Conservation (phyloP, 37 sponge, comb jelly and placozoan genomes). For the Halisarca cf. caerulea region DNA sequence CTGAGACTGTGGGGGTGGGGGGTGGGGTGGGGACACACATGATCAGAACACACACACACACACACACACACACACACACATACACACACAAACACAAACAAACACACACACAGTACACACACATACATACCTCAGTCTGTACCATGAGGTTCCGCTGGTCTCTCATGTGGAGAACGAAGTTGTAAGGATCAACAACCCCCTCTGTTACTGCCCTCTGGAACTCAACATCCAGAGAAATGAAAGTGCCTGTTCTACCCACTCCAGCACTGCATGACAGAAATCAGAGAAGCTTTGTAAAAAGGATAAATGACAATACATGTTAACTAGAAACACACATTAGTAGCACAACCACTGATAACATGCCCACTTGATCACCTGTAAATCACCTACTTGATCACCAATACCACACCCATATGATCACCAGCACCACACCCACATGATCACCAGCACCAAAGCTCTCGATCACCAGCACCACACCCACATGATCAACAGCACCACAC, state of each 20-base stretch:
- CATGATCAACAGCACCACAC: too few relatives aligned
- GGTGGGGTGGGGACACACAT: background rate
- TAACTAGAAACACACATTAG: too few relatives aligned
- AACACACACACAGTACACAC: background rate
- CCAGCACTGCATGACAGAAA: slow-evolving; percentile 83
- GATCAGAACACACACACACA: too few relatives aligned
- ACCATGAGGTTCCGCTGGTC: slow-evolving; percentile 85
- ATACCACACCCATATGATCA: too few relatives aligned
- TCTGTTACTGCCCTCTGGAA: slow-evolving; percentile 70
- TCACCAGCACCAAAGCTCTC: too few relatives aligned
- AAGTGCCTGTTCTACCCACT: slow-evolving; percentile 92
- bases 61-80: too few relatives aligned
- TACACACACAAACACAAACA: too few relatives aligned
- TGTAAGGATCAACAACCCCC: slow-evolving; percentile 69
- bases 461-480: too few relatives aligned
- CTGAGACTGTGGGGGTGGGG: slow-evolving; percentile 52
- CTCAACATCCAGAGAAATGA: slow-evolving; percentile 82
- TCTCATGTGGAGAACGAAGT: slow-evolving; percentile 63
- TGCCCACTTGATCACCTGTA: too few relatives aligned
- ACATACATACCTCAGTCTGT: slow-evolving; percentile 82
- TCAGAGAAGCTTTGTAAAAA: background rate
- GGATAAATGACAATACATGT: background rate
- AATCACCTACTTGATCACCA: too few relatives aligned
- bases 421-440: too few relatives aligned
- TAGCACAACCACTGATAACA: too few relatives aligned